Base-by-base conservation (phyloP, 2,797 vertebrate species). In the Manis crassicaudata region DNA sequence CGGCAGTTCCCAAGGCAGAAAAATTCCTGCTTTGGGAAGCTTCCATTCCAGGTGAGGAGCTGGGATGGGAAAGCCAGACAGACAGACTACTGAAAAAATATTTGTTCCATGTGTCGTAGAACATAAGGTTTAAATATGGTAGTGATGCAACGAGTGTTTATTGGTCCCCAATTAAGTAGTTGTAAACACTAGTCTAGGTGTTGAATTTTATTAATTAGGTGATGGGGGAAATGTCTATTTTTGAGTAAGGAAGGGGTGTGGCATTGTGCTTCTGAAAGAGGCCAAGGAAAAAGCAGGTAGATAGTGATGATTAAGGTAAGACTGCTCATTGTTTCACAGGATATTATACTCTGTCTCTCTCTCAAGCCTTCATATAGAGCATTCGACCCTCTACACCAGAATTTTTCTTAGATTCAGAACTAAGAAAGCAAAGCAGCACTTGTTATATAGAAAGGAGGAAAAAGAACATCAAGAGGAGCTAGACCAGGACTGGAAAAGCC, bases 361-460 rank as follows among this genome's bases (percentile, higher is more conserved):
- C 58, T 90, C n/a, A 29, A 58, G 62, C 37, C 16, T 88, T 58
- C 29, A 58, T 27, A 23, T 6, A 8, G 50, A 46, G 40, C 20
- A 29, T 81, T 32, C 29, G 56, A 29, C 2, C 0, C 7, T 76
- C 90, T 83, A 58, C 4, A 52, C 27, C 60, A 81, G 60, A 60
- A 76, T 65, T 72, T 88, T 90, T 92, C n/a, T 68, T 79, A 62
- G 32, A 87, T 73, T 83, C 82, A 90, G 75, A 94, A 37, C 62
- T 65, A 90, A 37, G 63, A 50, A 87, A 87, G 25, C 50, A 87
- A 60, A 94, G 35, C 52, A 83, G 12, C n/a, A 62, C 20, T 65
- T 46, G 9, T 46, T 46, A 2, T 4, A 84, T 0, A 10, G 40
- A 76, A 6, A 43, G 12, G 27, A 72, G 6, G 43, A 86, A 32